These are phyloP conservation scores for Brachionus asplanchnoidis DNA, from an alignment of 1,140 invertebrate genomes.

Conservation along the genomic window DNA sequence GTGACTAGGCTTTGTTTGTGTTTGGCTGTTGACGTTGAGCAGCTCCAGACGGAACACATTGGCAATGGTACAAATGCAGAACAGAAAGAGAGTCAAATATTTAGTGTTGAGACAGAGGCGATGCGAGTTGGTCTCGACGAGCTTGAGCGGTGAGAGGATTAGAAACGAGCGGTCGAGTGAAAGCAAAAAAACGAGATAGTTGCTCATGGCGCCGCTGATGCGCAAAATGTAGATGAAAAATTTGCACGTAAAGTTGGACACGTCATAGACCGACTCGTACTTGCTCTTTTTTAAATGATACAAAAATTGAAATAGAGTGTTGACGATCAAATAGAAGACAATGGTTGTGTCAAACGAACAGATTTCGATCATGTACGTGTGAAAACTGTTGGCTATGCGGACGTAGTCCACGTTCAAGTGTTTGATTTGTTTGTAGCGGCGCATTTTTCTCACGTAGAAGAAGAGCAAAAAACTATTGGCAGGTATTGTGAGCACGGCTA, in stretches of 20 bases:
- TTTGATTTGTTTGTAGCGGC: not conserved
- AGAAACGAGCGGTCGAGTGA: constrained; percentile 1
- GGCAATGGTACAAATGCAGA: constrained; percentile 37
- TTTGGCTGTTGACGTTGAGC: not conserved
- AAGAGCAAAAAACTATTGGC: constrained; percentile 1
- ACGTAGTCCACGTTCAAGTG: not conserved
- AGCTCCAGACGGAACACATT: constrained; percentile 32
- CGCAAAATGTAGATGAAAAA: constrained; percentile 38
- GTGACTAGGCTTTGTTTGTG: not conserved
- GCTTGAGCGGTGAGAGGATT: not conserved
- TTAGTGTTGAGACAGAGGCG: constrained; percentile 33
- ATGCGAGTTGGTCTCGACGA: not conserved
- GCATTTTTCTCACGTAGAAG: constrained; percentile 15
- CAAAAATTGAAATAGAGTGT: constrained; percentile 26
- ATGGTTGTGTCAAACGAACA: constrained; percentile 37
- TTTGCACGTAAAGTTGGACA: constrained; percentile 37
- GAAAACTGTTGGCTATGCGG: constrained; percentile 4
- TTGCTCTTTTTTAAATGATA: constrained; percentile 26
- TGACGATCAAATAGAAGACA: constrained; percentile 24
- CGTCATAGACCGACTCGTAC: constrained; percentile 28
- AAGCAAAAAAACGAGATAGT: constrained; percentile 21
- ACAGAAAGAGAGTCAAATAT: constrained; percentile 21
- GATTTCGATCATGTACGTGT: constrained; percentile 40
- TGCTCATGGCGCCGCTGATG: constrained; percentile 37
- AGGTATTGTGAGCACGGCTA: not conserved